Percentiles rank a stretch among this genome's conserved stretches.
These are phyloP conservation scores for Paragorgia papillata DNA, from an alignment of 92 coral and sea anemone species.

Conservation along the genomic window DNA sequence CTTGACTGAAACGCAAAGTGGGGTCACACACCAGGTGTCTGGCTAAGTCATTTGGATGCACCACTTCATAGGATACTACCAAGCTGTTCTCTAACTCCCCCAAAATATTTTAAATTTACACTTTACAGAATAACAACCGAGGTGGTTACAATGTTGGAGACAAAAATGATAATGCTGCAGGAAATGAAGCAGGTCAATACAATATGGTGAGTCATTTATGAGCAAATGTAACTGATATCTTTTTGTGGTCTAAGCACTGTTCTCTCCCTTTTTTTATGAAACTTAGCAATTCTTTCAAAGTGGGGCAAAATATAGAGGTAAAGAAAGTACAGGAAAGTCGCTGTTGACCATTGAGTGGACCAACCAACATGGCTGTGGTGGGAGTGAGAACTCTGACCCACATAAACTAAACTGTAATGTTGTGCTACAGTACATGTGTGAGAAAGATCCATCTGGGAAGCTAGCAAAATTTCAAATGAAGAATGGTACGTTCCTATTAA, in stretches of 20 bases:
- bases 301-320: slow-evolving; percentile 17
- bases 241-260: too few species aligned
- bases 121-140: slow-evolving; percentile 82
- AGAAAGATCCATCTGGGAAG: slow-evolving; percentile 52
- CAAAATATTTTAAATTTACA: too few species aligned
- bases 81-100: too few species aligned
- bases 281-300: slow-evolving; percentile 37
- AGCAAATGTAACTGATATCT: neutral
- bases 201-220: slow-evolving; percentile 66
- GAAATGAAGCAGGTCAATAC: slow-evolving; percentile 70
- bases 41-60: too few species aligned
- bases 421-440: slow-evolving; percentile 92
- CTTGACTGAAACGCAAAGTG: too few species aligned
- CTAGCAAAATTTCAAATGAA: slow-evolving; percentile 8
- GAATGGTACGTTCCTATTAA: slow-evolving; percentile 17
- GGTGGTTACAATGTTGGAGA: slow-evolving; percentile 99
- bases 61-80: too few species aligned
- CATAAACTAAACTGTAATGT: slow-evolving; percentile 89
- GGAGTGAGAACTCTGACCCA: slow-evolving; percentile 83
- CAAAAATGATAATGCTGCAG: slow-evolving; percentile 63
- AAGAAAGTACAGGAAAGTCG: slow-evolving; percentile 64
- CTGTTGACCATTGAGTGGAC: slow-evolving; percentile 94
- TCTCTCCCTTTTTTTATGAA: neutral
- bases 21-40: too few species aligned
- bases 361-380: slow-evolving; percentile 98